Base-by-base conservation (phyloP, 2,797 vertebrate species). In the Parauchenoglanis ngamensis region DNA sequence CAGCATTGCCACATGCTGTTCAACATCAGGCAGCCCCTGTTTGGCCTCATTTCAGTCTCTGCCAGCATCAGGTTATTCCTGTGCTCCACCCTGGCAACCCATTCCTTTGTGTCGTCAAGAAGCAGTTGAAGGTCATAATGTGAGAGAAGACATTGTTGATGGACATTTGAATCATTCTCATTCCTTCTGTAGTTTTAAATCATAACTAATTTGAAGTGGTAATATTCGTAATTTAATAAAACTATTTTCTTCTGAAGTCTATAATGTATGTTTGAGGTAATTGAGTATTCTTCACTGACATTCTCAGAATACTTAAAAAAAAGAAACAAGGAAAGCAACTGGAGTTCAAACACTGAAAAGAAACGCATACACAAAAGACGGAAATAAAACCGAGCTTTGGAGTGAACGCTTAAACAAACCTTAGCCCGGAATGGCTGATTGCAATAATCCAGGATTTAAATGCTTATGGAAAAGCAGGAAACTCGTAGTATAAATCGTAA, bases 51-150 rank as follows among this genome's bases (percentile, higher is more conserved):
- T 93, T 98, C 97, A 13, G 96, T 75, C 92, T 98, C 97, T 31
- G 97, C 57, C 57, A 61, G 56, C 78, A 46, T 81, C 78, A 80
- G 56, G 8, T 91, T 95, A 91, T 96, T 97, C 86, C 97, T 96
- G 92, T 95, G 95, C 90, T 97, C 97, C 90, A 96, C 92, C 2
- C 97, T 95, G 15, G 96, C 96, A 86, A 97, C 94, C 91, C 98
- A 97, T 90, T 98, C 97, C 90, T 96, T 98, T 93, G 97, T 95
- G 91, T 97, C 97, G 0, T 97, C 96, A 84, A 98, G 94, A 82
- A 97, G 97, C 80, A 98, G 87, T 90, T 97, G 96, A 73, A 96
- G 95, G 87, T 97, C 97, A 96, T 97, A 0, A 1, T 91, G 68
- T 57, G 17, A 67, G 40, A 52, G 35, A 21, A 31, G 44, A 8